Conservation (phyloP, 53 echinoderm and acorn worm genomes). For the Zoroaster sp. region DNA sequence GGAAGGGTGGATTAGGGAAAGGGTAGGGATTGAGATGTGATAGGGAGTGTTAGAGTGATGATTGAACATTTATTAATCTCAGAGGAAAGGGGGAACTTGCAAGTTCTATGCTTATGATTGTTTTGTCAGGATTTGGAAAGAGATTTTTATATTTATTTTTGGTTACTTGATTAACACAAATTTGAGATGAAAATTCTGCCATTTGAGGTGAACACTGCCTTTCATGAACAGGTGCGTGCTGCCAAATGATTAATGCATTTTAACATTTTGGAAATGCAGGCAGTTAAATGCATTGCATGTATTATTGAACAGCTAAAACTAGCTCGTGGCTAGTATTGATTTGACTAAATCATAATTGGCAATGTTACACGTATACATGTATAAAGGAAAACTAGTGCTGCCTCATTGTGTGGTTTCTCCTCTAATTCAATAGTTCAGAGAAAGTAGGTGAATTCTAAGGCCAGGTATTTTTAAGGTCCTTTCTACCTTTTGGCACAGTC, state of each 20-base stretch:
- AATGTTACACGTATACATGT: neutral
- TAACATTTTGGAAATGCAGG: slow-evolving; percentile 2
- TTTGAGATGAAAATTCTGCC: neutral
- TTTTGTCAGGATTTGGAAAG: too few species aligned
- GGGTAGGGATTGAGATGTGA: too few species aligned
- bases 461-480: neutral
- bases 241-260: neutral
- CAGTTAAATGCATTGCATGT: slow-evolving; percentile 25
- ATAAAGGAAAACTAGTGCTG: neutral
- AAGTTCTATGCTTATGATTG: too few species aligned
- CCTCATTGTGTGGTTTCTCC: neutral
- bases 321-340: slow-evolving; percentile 6
- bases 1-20: too few species aligned
- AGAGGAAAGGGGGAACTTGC: too few species aligned
- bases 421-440: neutral
- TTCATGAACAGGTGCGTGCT: slow-evolving; percentile 4
- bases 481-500: neutral
- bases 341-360: slow-evolving; percentile 21
- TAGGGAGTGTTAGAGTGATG: too few species aligned
- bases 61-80: too few species aligned
- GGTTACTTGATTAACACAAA: neutral
- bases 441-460: neutral
- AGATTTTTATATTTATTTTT: too few species aligned
- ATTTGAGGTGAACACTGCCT: neutral
- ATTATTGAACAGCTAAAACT: slow-evolving; percentile 7